A percentile compares a stretch with the other conserved stretches of the same genome.
Evolutionary conservation across 2,888 invertebrate genomes (phyloP).

Genomic region (Protodeltote pygarga): DNA sequence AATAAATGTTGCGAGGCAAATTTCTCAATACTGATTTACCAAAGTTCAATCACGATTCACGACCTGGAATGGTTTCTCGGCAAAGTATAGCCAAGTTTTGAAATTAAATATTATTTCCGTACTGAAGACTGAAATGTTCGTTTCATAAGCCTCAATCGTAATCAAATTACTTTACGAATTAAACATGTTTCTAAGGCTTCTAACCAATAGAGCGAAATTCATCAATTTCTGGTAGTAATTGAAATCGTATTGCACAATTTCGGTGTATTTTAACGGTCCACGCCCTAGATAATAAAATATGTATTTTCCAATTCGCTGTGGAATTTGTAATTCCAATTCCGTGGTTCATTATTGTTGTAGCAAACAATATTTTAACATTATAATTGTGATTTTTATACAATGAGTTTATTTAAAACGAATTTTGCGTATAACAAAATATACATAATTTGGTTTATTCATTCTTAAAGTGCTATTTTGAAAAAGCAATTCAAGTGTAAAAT

Average conservation of each 20-base stretch:
- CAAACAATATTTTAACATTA: slow-evolving; percentile 7
- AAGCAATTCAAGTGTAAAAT: too few species aligned
- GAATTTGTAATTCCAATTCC: slow-evolving; percentile 21
- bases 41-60: slow-evolving; percentile 1
- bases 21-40: too few species aligned
- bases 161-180: slow-evolving; percentile 43
- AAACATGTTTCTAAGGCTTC: slow-evolving; percentile 43
- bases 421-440: too few species aligned
- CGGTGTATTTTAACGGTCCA: slow-evolving; percentile 27
- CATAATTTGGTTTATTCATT: background rate
- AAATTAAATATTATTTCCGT: slow-evolving; percentile 10
- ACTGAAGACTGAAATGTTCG: slow-evolving; percentile 8
- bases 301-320: slow-evolving; percentile 38
- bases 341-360: slow-evolving; percentile 22
- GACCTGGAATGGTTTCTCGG: slow-evolving; percentile 10
- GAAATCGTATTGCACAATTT: slow-evolving; percentile 39
- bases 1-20: too few species aligned
- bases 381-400: slow-evolving; percentile 2
- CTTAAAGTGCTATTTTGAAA: too few species aligned
- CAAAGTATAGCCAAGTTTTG: slow-evolving; percentile 4
- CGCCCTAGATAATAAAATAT: slow-evolving; percentile 41
- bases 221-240: slow-evolving; percentile 40
- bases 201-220: slow-evolving; percentile 31
- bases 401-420: too few species aligned
- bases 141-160: slow-evolving; percentile 31